Evolutionary conservation across 2,797 vertebrate species (phyloP).

Genomic region (Molossus alvarezi): DNA sequence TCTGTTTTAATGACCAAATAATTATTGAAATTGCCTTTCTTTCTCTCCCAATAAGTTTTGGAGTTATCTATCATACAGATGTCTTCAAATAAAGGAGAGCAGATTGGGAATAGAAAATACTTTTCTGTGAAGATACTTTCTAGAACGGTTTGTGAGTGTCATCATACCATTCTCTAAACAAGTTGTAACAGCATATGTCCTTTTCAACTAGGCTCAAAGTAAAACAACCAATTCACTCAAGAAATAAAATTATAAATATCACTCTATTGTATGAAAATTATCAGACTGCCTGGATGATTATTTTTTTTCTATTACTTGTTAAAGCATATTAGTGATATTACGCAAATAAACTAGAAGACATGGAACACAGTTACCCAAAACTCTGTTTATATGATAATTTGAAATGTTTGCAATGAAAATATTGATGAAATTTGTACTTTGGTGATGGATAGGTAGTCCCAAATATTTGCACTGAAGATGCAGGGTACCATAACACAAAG

Average conservation of each 20-base stretch:
- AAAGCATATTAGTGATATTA: slow-evolving; percentile 22
- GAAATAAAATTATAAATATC: slow-evolving; percentile 54
- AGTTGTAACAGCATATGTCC: not conserved
- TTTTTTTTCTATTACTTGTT: not conserved
- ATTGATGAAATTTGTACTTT: not conserved
- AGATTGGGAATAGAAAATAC: slow-evolving; percentile 11
- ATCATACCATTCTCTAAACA: not conserved
- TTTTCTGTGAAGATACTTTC: slow-evolving; percentile 32
- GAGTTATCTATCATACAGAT: not conserved
- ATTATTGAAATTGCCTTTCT: slow-evolving; percentile 13
- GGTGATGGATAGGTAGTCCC: not conserved
- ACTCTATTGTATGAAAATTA: not conserved
- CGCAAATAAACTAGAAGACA: slow-evolving; percentile 18
- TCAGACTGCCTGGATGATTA: not conserved
- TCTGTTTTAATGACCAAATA: slow-evolving; percentile 5
- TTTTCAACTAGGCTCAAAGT: not conserved
- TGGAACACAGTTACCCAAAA: not conserved
- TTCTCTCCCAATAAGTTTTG: not conserved
- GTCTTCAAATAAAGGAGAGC: slow-evolving; percentile 3
- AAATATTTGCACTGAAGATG: not conserved
- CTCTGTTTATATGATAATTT: not conserved
- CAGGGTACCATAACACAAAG: not conserved
- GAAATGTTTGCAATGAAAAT: slow-evolving; percentile 41
- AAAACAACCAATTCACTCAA: slow-evolving; percentile 47
- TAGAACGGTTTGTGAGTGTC: slow-evolving; percentile 15